Conservation (phyloP, 2,888 invertebrate genomes). For the Limnephilus rhombicus region DNA sequence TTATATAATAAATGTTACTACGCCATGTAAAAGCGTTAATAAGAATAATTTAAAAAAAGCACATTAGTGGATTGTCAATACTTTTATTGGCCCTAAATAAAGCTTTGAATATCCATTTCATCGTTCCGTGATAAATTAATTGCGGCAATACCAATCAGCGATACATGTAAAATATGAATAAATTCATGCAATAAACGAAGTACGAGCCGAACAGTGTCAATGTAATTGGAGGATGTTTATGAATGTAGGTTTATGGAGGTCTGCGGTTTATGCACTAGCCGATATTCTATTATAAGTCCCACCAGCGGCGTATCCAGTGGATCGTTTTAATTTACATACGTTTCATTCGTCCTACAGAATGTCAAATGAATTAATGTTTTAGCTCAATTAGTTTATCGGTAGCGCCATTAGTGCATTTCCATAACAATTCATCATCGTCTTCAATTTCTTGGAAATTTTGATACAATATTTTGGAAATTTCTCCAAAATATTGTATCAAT, state of each 20-base stretch:
- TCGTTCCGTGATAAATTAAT: neutral
- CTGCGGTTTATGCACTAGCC: neutral
- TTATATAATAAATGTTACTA: no score
- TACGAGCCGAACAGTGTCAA: neutral
- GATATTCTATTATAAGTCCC: constrained; percentile 17
- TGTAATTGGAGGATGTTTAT: neutral
- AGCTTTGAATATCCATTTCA: neutral
- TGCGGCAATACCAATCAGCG: neutral
- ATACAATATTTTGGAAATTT: neutral
- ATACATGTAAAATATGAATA: neutral
- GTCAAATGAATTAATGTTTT: constrained; percentile 56
- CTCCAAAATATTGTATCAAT: neutral
- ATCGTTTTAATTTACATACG: constrained; percentile 61
- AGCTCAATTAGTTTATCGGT: constrained; percentile 28
- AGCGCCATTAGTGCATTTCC: constrained; percentile 20
- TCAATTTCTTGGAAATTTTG: neutral
- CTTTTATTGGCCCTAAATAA: neutral
- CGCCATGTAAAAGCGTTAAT: no score
- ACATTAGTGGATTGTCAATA: neutral
- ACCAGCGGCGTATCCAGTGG: constrained; percentile 32
- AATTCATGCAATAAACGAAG: neutral
- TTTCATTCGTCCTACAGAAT: constrained; percentile 52
- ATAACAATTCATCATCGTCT: neutral
- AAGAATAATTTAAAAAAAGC: no score
- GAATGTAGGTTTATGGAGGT: neutral